phyloP scores from a whole-genome alignment of 2,888 invertebrate genomes.

The Actias luna region DNA sequence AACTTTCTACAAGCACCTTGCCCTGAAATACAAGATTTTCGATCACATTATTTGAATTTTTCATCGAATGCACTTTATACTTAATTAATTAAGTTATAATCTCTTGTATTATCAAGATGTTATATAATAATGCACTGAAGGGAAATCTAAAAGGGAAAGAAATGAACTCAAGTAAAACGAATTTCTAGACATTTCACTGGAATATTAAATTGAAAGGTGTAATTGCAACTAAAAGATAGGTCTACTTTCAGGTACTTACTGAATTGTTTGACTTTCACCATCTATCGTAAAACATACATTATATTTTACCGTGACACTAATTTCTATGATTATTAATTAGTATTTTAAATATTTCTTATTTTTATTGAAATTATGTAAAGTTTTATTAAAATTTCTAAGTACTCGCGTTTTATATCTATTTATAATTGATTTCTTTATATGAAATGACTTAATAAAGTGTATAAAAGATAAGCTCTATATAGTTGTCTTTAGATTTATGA shows the following conservation, averaged over 20 bases:
- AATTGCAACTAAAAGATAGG: not conserved
- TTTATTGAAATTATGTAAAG: too few species aligned
- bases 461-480: too few species aligned
- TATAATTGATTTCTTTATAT: not conserved
- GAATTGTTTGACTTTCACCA: conserved; percentile 46
- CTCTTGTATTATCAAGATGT: not conserved
- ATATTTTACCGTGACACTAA: conserved; percentile 61
- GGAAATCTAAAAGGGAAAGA: not conserved
- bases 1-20: not conserved
- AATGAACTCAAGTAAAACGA: not conserved
- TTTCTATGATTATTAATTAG: too few species aligned
- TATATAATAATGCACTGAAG: not conserved
- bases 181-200: not conserved
- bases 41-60: not conserved
- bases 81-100: not conserved
- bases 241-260: not conserved
- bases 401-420: not conserved
- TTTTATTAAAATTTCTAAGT: too few species aligned
- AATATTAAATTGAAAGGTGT: not conserved
- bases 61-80: not conserved
- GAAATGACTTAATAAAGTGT: too few species aligned
- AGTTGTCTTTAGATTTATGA: conserved; percentile 56
- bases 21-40: not conserved
- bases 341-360: too few species aligned
- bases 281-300: conserved; percentile 39